phyloP scores from a whole-genome alignment of 2,113 vertebrate genomes.

The Eupsittula cactorum region DNA sequence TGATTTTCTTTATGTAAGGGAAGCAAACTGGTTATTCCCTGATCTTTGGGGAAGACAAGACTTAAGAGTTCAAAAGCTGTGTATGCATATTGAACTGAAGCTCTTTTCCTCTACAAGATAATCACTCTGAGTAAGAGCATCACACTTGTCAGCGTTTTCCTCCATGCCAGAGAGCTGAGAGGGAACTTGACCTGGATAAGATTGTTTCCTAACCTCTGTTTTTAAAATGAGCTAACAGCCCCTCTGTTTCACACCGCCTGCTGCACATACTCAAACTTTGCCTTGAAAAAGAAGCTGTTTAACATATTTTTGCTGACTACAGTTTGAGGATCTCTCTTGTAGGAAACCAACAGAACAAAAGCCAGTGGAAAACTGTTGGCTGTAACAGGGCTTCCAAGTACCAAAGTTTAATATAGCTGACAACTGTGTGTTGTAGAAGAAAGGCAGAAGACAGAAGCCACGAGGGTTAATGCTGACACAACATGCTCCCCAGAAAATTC shows the following conservation, averaged over 20 bases:
- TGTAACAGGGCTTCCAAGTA: not conserved
- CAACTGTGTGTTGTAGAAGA: not conserved
- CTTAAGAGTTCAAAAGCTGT: not conserved
- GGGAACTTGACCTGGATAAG: not conserved
- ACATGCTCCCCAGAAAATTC: not conserved
- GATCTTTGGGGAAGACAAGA: not conserved
- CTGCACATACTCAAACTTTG: not conserved
- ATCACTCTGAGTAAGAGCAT: not conserved
- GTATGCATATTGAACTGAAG: not conserved
- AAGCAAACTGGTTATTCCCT: not conserved
- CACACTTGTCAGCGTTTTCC: not conserved
- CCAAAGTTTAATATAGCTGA: not conserved
- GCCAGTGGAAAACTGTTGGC: not conserved
- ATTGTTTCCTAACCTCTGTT: not conserved
- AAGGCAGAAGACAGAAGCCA: not conserved
- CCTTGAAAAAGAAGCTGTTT: not conserved
- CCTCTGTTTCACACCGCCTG: not conserved
- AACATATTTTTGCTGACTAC: not conserved
- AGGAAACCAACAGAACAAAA: not conserved
- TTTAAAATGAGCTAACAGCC: not conserved
- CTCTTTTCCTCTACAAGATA: not conserved
- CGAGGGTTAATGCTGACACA: not conserved
- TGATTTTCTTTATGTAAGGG: not conserved
- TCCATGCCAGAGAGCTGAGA: not conserved
- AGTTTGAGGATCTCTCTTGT: not conserved